Percentiles rank a stretch among this genome's conserved stretches.
Conservation (phyloP, 2,113 vertebrate species). For the Istiophorus platypterus region DNA sequence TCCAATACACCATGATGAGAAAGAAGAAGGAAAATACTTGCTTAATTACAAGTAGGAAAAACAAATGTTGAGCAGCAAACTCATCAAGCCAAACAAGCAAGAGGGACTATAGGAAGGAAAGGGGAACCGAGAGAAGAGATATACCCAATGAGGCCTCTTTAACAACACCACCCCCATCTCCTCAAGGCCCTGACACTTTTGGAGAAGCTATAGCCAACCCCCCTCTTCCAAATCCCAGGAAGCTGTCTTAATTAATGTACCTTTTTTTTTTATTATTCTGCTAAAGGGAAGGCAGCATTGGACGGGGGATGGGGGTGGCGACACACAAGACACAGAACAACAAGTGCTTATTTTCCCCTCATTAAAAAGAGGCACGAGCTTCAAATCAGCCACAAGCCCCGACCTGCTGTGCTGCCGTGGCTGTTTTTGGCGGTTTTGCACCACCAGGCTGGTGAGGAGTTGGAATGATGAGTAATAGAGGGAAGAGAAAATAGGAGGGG, state of each 20-base stretch:
- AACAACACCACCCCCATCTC: conserved; percentile 65
- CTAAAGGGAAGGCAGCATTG: conserved; percentile 68
- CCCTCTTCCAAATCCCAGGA: conserved; percentile 68
- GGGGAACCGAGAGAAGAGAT: conserved; percentile 36
- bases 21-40: conserved; percentile 54
- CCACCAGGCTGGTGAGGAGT: conserved; percentile 61
- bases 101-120: conserved; percentile 38
- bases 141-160: conserved; percentile 52
- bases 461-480: conserved; percentile 75
- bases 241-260: conserved; percentile 79
- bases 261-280: conserved; percentile 30
- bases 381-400: conserved; percentile 80
- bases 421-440: conserved; percentile 49
- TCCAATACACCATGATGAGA: conserved; percentile 39
- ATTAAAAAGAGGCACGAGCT: conserved; percentile 78
- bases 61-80: conserved; percentile 60
- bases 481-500: conserved; percentile 56
- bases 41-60: conserved; percentile 73
- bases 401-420: conserved; percentile 71
- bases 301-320: conserved; percentile 65
- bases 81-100: conserved; percentile 67
- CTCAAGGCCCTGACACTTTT: conserved; percentile 65
- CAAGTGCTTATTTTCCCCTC: conserved; percentile 80
- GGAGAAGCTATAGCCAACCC: conserved; percentile 48
- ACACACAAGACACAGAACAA: conserved; percentile 72